Percentiles rank a stretch among this genome's conserved stretches.
Evolutionary conservation across 2,888 invertebrate species (phyloP).

Genomic region (Zygaena filipendulae): DNA sequence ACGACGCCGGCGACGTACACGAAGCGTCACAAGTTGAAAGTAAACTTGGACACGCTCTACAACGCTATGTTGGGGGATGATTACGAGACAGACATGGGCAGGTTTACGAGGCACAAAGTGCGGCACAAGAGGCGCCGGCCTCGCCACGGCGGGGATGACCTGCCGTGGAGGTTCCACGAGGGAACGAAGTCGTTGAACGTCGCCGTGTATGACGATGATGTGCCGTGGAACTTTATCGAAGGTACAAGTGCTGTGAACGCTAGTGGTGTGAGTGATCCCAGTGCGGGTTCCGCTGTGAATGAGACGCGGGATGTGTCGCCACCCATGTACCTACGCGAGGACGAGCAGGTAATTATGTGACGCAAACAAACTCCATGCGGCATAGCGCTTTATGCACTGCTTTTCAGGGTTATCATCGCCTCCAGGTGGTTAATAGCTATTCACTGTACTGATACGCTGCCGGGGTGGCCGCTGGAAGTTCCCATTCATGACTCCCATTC

Average conservation of each 20-base stretch:
- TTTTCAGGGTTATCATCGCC: constrained; percentile 60
- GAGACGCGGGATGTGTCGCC: constrained; percentile 43
- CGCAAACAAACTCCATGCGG: constrained; percentile 38
- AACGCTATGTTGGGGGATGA: constrained; percentile 55
- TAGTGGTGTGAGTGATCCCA: constrained; percentile 59
- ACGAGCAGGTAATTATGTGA: constrained; percentile 52
- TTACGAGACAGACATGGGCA: constrained; percentile 37
- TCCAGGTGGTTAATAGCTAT: constrained; percentile 58
- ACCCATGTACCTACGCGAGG: constrained; percentile 54
- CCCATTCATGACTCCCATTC: constrained; percentile 51
- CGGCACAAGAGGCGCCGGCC: constrained; percentile 58
- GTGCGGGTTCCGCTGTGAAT: constrained; percentile 39
- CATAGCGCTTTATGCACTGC: constrained; percentile 31
- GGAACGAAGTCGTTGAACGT: constrained; percentile 63
- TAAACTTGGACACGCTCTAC: constrained; percentile 47
- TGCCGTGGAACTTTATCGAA: constrained; percentile 62
- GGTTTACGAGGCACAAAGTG: constrained; percentile 54
- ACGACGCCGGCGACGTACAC: constrained; percentile 23
- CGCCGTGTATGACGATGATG: constrained; percentile 61
- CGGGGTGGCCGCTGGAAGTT: constrained; percentile 39
- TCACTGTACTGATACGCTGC: constrained; percentile 51
- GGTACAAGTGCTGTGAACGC: constrained; percentile 33
- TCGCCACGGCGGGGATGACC: constrained; percentile 40
- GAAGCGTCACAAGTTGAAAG: constrained; percentile 33
- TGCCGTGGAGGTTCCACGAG: constrained; percentile 64